phyloP scores from a whole-genome alignment of 2,797 vertebrate species.

The Catharus ustulatus region DNA sequence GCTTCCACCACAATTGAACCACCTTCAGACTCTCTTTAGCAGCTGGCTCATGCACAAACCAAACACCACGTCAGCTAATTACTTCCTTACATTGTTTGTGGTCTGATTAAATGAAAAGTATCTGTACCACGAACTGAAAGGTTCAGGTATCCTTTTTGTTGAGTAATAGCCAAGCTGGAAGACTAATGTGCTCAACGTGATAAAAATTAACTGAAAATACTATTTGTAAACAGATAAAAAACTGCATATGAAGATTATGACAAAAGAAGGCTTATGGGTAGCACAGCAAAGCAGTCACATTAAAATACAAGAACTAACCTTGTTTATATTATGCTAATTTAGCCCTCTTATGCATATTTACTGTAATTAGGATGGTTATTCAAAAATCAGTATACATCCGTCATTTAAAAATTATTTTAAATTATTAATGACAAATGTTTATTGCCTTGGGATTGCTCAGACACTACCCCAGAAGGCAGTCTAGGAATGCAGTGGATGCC shows the following conservation, averaged over 20 bases:
- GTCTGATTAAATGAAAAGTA: neutral
- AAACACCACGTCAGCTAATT: neutral
- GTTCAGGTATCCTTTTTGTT: neutral
- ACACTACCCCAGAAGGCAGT: neutral
- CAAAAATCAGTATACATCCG: neutral
- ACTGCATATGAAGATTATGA: neutral
- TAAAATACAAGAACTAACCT: neutral
- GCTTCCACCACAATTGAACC: neutral
- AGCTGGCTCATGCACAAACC: neutral
- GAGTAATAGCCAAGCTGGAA: neutral
- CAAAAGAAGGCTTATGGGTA: neutral
- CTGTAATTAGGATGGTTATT: slow-evolving; percentile 13
- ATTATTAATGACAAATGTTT: neutral
- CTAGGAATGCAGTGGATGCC: neutral
- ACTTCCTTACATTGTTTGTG: slow-evolving; percentile 10
- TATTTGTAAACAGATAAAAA: neutral
- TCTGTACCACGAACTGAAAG: neutral
- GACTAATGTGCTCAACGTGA: neutral
- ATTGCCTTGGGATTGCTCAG: neutral
- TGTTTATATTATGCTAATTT: neutral
- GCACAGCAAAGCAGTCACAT: neutral
- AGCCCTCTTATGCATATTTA: slow-evolving; percentile 16
- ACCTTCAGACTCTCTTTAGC: neutral
- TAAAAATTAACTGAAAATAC: slow-evolving; percentile 2
- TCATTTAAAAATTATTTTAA: slow-evolving; percentile 11